Percentiles rank a stretch among this genome's conserved stretches.
These are phyloP conservation scores for Dendrolimus punctatus DNA, from an alignment of 1,140 invertebrate genomes.

Conservation along the genomic window DNA sequence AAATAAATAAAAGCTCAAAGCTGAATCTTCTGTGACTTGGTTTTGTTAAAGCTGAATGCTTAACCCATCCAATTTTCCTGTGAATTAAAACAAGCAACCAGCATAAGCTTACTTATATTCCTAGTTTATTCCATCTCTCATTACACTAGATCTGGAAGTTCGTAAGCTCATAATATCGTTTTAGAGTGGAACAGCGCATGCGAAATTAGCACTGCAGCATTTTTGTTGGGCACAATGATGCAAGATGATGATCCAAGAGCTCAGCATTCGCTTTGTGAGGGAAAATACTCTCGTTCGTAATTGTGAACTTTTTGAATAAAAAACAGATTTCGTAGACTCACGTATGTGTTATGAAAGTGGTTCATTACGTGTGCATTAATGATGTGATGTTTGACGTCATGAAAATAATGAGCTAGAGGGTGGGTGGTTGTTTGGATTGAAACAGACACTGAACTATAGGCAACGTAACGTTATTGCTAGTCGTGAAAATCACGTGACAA, in stretches of 20 bases:
- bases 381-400: constrained; percentile 12
- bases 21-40: too few relatives aligned
- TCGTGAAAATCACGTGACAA: too few relatives aligned
- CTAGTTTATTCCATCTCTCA: constrained; percentile 1
- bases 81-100: too few relatives aligned
- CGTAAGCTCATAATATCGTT: constrained; percentile 45
- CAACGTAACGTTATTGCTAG: too few relatives aligned
- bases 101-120: too few relatives aligned
- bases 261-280: constrained; percentile 41
- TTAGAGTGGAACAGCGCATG: constrained; percentile 33
- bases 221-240: constrained; percentile 54
- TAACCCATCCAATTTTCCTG: too few relatives aligned
- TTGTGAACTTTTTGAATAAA: constrained; percentile 54
- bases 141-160: constrained; percentile 18
- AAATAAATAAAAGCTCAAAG: too few relatives aligned
- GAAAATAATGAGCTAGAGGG: too few relatives aligned
- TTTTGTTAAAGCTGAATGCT: too few relatives aligned
- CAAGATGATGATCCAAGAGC: constrained; percentile 42
- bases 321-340: constrained; percentile 30
- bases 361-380: constrained; percentile 44
- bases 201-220: constrained; percentile 49
- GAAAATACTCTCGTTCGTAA: constrained; percentile 40
- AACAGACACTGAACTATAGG: too few relatives aligned
- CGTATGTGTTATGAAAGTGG: constrained; percentile 27
- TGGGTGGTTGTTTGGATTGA: too few relatives aligned